Conservation (phyloP, 1,140 invertebrate species). For the Marisa cornuarietis region DNA sequence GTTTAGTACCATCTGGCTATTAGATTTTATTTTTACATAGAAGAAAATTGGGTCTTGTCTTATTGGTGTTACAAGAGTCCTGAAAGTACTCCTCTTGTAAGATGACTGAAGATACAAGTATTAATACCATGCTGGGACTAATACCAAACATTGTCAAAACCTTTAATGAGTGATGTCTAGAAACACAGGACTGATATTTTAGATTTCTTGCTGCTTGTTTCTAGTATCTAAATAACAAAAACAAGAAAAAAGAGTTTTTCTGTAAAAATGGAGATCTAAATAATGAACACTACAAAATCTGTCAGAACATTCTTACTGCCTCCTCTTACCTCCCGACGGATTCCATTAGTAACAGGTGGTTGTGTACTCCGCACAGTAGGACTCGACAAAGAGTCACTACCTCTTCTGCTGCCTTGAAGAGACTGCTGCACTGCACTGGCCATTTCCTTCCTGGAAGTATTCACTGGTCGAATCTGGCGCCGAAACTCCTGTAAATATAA, state of each 20-base stretch:
- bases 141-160: neutral
- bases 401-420: constrained; percentile 24
- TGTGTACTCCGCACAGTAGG: constrained; percentile 10
- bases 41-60: no score
- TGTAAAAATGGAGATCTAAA: no score
- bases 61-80: no score
- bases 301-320: neutral
- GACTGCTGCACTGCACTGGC: constrained; percentile 50
- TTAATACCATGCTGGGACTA: neutral
- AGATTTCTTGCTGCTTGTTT: no score
- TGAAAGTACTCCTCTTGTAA: neutral
- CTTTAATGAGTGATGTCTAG: neutral
- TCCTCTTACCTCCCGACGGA: constrained; percentile 16
- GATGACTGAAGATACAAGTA: neutral
- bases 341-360: constrained; percentile 20
- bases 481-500: constrained; percentile 33
- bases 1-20: neutral
- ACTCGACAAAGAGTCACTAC: constrained; percentile 16
- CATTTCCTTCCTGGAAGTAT: constrained; percentile 43
- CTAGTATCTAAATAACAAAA: no score
- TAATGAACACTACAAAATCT: no score
- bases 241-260: no score
- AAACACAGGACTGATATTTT: neutral
- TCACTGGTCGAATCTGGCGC: constrained; percentile 35
- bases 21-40: neutral